A percentile compares a stretch with the other conserved stretches of the same genome.
These are phyloP conservation scores for Nannoperca obscura DNA, from an alignment of 2,797 vertebrate genomes.

Conservation along the genomic window DNA sequence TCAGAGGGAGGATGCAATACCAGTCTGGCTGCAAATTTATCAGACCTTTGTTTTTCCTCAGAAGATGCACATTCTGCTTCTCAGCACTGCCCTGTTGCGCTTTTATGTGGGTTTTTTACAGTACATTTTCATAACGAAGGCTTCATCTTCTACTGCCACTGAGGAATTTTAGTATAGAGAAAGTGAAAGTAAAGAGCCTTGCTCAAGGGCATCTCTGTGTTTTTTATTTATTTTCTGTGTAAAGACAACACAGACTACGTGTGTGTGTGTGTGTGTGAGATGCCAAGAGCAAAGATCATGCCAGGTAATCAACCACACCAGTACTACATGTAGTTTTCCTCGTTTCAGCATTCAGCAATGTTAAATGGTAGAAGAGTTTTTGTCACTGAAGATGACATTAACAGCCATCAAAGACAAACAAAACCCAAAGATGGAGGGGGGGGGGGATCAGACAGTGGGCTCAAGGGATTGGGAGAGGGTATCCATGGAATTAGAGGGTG, in stretches of 20 bases:
- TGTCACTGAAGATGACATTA: slow-evolving; percentile 57
- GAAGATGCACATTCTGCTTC: slow-evolving; percentile 4
- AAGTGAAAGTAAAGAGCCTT: slow-evolving; percentile 6
- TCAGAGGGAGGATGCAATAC: slow-evolving; percentile 10
- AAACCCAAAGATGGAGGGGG: slow-evolving; percentile 27
- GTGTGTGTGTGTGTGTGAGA: slow-evolving; percentile 6
- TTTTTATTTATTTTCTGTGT: slow-evolving; percentile 22
- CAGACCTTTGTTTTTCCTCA: slow-evolving; percentile 30
- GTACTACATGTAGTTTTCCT: neutral
- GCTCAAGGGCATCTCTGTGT: slow-evolving; percentile 36
- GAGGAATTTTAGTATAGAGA: slow-evolving; percentile 13
- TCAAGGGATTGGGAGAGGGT: slow-evolving; percentile 49
- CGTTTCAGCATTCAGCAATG: slow-evolving; percentile 31
- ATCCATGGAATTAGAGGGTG: slow-evolving; percentile 61
- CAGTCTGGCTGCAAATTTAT: slow-evolving; percentile 1
- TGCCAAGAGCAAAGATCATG: slow-evolving; percentile 19
- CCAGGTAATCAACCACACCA: slow-evolving; percentile 32
- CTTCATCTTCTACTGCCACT: slow-evolving; percentile 4
- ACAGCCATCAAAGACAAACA: slow-evolving; percentile 56
- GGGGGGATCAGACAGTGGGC: slow-evolving; percentile 39
- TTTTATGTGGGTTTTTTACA: neutral
- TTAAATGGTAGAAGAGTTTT: slow-evolving; percentile 26
- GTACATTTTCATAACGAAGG: slow-evolving; percentile 5
- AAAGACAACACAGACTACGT: slow-evolving; percentile 21
- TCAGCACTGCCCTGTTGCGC: neutral